phyloP scores from a whole-genome alignment of 2,113 vertebrate genomes.

The Phainopepla nitens region DNA sequence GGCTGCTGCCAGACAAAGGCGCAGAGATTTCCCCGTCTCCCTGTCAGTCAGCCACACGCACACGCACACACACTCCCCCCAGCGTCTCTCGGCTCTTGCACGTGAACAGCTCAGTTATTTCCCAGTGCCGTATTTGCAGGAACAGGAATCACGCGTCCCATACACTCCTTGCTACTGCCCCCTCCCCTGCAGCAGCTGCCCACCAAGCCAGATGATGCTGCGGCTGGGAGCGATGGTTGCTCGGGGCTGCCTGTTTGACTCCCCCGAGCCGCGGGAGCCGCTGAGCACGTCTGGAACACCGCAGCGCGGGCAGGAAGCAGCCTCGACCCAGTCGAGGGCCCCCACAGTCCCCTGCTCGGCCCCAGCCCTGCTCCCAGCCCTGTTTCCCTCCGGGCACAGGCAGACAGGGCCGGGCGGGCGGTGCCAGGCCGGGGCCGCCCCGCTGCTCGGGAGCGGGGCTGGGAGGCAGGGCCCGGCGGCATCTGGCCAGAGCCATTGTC shows the following conservation, averaged over 20 bases:
- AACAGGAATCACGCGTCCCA: neutral
- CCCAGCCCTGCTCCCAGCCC: neutral
- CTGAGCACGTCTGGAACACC: neutral
- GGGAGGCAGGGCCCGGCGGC: neutral
- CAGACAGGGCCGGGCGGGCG: neutral
- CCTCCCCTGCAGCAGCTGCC: neutral
- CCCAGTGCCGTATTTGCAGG: neutral
- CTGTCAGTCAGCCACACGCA: neutral
- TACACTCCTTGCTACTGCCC: neutral
- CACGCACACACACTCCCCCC: neutral
- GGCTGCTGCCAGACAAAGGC: slow-evolving; percentile 42
- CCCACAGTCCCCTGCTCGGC: neutral
- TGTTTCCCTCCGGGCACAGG: neutral
- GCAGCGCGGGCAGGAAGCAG: neutral
- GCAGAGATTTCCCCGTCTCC: neutral
- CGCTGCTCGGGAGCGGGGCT: neutral
- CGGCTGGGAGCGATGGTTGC: neutral
- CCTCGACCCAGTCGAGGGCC: neutral
- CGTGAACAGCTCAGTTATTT: neutral
- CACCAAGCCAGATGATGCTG: neutral
- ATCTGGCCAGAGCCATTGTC: neutral
- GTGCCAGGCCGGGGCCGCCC: neutral
- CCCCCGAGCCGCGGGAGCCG: neutral
- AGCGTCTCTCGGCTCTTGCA: neutral
- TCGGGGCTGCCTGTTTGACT: neutral